Evolutionary conservation across 2,797 vertebrate species (phyloP).

Genomic region (Aselliscus stoliczkanus): DNA sequence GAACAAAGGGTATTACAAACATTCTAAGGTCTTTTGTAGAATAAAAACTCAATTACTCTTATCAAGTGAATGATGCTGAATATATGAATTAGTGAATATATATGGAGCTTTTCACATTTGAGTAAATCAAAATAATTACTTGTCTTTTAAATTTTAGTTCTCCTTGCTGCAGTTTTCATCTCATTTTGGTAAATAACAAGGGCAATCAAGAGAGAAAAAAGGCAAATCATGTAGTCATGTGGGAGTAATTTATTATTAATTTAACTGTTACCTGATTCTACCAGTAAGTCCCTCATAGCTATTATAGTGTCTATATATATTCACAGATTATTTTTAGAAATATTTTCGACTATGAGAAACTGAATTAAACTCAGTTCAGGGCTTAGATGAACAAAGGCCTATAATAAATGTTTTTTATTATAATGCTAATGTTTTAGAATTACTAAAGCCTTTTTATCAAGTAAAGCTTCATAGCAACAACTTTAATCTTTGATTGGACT

Average conservation of each 20-base stretch:
- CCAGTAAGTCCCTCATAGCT: not conserved
- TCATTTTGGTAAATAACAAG: not conserved
- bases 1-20: not conserved
- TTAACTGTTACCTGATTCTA: not conserved
- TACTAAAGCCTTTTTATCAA: not conserved
- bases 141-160: conserved; percentile 1
- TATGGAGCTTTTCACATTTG: not conserved
- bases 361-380: not conserved
- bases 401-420: not conserved
- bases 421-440: not conserved
- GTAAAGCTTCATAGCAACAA: not conserved
- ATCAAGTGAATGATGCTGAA: not conserved
- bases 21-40: not conserved
- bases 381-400: not conserved
- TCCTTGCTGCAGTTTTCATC: not conserved
- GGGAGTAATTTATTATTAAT: not conserved
- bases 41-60: not conserved
- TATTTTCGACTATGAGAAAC: not conserved
- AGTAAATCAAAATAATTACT: not conserved
- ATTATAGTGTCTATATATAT: not conserved
- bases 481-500: not conserved
- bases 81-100: not conserved
- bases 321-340: not conserved
- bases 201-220: not conserved
- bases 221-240: not conserved